Conservation (phyloP, 2,888 invertebrate genomes). For the Volucella zonaria region DNA sequence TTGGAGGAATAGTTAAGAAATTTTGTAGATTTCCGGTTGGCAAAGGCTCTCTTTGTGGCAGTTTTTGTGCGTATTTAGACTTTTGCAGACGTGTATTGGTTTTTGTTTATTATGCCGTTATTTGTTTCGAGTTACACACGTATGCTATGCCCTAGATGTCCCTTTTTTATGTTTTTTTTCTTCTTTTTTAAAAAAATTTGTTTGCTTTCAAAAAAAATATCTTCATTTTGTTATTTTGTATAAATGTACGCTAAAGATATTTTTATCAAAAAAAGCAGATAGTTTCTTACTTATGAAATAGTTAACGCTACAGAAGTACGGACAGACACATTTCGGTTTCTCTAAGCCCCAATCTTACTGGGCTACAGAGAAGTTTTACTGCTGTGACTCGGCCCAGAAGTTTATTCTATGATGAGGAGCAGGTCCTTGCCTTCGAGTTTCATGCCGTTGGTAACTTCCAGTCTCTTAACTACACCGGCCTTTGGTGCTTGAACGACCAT, state of each 20-base stretch:
- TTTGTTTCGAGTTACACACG: conserved; percentile 13
- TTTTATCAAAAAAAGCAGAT: conserved; percentile 22
- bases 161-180: conserved; percentile 38
- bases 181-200: conserved; percentile 57
- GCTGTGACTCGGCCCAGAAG: background rate
- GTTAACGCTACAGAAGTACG: conserved; percentile 34
- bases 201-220: conserved; percentile 30
- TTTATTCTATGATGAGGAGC: conserved; percentile 90
- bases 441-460: conserved; percentile 91
- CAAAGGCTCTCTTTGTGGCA: conserved; percentile 53
- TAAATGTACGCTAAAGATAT: conserved; percentile 40
- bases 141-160: conserved; percentile 70
- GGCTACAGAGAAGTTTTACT: conserved; percentile 16
- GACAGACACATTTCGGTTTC: conserved; percentile 29
- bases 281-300: conserved; percentile 29
- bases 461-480: conserved; percentile 90
- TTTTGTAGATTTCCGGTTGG: conserved; percentile 23
- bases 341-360: conserved; percentile 44
- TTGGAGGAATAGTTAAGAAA: conserved; percentile 14
- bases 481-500: conserved; percentile 90
- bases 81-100: background rate
- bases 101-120: background rate
- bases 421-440: conserved; percentile 98
- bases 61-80: conserved; percentile 53
- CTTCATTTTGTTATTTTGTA: conserved; percentile 44